Percentiles rank a stretch among this genome's conserved stretches.
These are phyloP conservation scores for Bubalus kerabau DNA, from an alignment of 2,113 vertebrate species.

Conservation along the genomic window DNA sequence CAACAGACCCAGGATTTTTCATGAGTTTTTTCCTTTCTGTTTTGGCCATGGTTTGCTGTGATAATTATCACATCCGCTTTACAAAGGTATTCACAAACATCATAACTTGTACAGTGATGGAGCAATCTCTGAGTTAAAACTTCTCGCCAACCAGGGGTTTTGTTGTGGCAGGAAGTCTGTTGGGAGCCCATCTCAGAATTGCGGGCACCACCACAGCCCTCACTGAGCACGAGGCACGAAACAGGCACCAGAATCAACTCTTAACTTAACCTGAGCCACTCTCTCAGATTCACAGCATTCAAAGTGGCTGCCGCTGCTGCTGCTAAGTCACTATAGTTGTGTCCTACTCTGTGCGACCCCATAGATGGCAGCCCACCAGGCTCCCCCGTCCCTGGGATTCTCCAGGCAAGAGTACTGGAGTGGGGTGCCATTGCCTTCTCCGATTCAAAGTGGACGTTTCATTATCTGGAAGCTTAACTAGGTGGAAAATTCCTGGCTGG, in stretches of 20 bases:
- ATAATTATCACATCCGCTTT: background rate
- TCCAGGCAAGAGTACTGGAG: background rate
- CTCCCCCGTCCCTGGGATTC: background rate
- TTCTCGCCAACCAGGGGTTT: background rate
- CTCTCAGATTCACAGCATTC: background rate
- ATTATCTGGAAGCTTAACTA: background rate
- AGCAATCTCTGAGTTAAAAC: background rate
- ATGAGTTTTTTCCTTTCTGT: background rate
- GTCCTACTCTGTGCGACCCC: background rate
- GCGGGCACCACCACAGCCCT: background rate
- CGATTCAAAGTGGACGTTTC: background rate
- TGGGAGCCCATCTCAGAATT: background rate
- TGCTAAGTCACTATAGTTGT: fast-evolving
- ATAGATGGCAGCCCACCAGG: background rate
- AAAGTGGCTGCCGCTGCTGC: background rate
- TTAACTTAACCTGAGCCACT: background rate
- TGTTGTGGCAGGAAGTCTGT: background rate
- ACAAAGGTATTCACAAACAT: background rate
- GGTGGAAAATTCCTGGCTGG: background rate
- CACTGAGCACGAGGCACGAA: background rate
- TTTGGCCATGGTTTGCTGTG: background rate
- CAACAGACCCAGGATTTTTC: background rate
- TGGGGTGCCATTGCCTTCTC: background rate
- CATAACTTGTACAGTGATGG: background rate
- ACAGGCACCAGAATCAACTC: background rate